A percentile compares a stretch with the other conserved stretches of the same genome.
These are phyloP conservation scores for Scaptomyza montana DNA, from an alignment of 1,140 invertebrate genomes.

Conservation along the genomic window DNA sequence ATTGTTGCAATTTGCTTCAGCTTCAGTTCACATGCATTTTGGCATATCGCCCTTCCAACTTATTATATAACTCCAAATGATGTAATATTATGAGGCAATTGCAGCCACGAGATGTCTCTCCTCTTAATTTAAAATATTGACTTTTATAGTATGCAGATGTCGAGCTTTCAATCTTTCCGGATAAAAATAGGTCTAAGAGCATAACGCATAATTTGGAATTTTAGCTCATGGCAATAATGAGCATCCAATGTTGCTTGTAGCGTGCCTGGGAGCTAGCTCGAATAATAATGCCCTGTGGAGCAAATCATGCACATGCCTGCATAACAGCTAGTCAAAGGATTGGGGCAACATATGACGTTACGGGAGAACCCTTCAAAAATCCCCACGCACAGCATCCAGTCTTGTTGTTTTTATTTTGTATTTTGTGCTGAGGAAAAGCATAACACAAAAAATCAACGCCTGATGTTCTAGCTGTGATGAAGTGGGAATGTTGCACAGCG, in stretches of 20 bases:
- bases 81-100: neutral
- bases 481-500: neutral
- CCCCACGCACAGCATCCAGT: constrained; percentile 4
- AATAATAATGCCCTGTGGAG: constrained; percentile 24
- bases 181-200: constrained; percentile 13
- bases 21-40: constrained; percentile 20
- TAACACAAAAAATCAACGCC: constrained; percentile 33
- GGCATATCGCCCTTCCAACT: neutral
- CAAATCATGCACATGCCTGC: constrained; percentile 27
- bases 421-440: constrained; percentile 18
- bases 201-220: constrained; percentile 17
- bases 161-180: constrained; percentile 5
- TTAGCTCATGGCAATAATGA: constrained; percentile 15
- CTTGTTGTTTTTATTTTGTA: constrained; percentile 32
- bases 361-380: neutral
- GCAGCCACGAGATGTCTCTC: too few relatives aligned
- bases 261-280: constrained; percentile 9
- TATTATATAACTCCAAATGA: neutral
- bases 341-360: constrained; percentile 5
- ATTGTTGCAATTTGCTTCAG: constrained; percentile 58
- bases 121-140: too few relatives aligned
- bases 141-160: too few relatives aligned
- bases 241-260: constrained; percentile 12
- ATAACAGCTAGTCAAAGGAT: constrained; percentile 31
- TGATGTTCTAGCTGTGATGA: constrained; percentile 7